Evolutionary conservation across 64 coral and sea anemone genomes (phyloP), one percentile per base, ranked within the genome.

Genomic region (Orbicella faveolata): DNA sequence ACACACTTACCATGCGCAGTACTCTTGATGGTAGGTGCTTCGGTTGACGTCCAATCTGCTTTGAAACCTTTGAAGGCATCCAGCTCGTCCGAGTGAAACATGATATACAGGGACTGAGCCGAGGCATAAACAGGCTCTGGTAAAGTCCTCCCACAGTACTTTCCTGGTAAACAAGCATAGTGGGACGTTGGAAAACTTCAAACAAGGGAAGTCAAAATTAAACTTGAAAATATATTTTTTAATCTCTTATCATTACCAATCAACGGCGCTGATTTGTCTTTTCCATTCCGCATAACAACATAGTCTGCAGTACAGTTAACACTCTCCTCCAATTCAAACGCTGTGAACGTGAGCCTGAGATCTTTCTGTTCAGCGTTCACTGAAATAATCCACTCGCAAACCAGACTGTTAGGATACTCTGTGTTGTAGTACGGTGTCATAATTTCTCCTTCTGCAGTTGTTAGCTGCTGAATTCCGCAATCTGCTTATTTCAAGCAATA

Each of bases 301-400:
- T 74, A 91, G 80, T 91, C 89, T 25, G 48, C 81, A n/a, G 6
- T 83, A 6, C 89, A 91, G 51, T 74, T 34, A 3, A 21, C 25
- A 52, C 74, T 91, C 4, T 63, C 79, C 52, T 91, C 89, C 53
- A 91, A 48, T 20, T 83, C 67, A 91, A 91, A 91, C 44, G 13
- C 30, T 33, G 72, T 61, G 30, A 91, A 91, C 69, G 5, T 61
- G 18, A 91, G 6, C 30, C 66, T 41, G 16, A 83, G 78, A 30
- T 61, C 78, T 37, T 79, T 57, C 11, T 83, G 79, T 36, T 57
- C 53, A 39, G 68, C 26, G 3, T 62, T 30, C 26, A 91, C 44
- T 13, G 79, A 62, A 7, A 91, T 91, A 35, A 33, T 63, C 89
- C 89, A 91, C 16, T 20, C 26, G 74, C 89, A 61, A 15, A 76